These are phyloP conservation scores for Strix uralensis DNA, from an alignment of 2,113 vertebrate species.

Conservation along the genomic window DNA sequence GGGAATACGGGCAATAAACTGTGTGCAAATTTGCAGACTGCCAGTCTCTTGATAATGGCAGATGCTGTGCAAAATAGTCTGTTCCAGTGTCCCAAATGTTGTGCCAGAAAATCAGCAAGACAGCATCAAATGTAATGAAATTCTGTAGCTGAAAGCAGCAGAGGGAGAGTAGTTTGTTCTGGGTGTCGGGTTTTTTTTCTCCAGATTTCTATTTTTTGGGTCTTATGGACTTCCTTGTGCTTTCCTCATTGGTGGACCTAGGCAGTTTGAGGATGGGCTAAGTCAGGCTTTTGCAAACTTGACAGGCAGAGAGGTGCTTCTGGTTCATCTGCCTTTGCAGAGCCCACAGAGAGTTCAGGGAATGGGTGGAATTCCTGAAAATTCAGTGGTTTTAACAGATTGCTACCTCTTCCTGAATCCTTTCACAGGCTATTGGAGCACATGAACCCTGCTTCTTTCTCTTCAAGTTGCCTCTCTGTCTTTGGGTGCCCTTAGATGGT, in stretches of 20 bases:
- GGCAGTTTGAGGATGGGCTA: background rate
- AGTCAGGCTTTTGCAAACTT: background rate
- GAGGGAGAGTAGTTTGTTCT: background rate
- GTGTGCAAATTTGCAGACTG: background rate
- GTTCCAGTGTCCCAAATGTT: background rate
- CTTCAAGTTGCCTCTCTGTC: background rate
- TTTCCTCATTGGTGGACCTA: background rate
- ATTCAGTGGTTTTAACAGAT: background rate
- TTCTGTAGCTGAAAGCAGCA: background rate
- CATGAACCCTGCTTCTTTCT: background rate
- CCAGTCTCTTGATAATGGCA: background rate
- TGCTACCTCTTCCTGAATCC: background rate
- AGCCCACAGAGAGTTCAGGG: background rate
- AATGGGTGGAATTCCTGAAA: background rate
- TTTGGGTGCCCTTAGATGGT: background rate
- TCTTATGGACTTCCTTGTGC: background rate
- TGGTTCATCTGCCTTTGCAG: background rate
- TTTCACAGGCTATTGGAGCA: background rate
- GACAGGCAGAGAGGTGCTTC: background rate
- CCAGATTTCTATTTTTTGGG: background rate
- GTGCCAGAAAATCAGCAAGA: constrained; percentile 2
- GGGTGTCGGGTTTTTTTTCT: background rate
- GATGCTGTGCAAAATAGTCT: background rate
- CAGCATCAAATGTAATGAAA: background rate
- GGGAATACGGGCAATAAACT: background rate